Evolutionary conservation across 2,113 vertebrate genomes (phyloP).

Genomic region (Oxyruncus cristatus): DNA sequence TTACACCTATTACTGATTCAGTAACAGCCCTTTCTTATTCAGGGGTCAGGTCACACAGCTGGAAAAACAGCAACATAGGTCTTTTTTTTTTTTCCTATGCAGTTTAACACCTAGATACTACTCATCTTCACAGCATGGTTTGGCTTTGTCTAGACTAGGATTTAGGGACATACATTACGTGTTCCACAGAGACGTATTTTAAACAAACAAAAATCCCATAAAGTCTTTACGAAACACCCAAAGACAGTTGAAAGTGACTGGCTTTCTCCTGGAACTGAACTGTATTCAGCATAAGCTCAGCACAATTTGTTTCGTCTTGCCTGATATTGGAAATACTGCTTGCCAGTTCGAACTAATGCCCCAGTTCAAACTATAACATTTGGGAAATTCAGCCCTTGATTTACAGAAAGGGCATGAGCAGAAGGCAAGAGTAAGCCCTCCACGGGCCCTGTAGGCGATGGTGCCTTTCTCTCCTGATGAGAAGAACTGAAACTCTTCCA

Average conservation of each 20-base stretch:
- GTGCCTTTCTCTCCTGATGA: background rate
- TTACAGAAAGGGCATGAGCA: background rate
- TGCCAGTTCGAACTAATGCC: background rate
- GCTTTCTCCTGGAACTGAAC: background rate
- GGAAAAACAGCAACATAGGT: background rate
- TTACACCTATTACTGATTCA: background rate
- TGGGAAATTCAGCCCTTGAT: background rate
- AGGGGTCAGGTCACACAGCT: background rate
- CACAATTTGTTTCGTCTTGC: background rate
- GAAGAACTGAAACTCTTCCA: background rate
- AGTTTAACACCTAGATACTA: background rate
- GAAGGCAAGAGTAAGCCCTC: background rate
- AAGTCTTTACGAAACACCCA: background rate
- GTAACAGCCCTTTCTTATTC: background rate
- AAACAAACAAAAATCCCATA: background rate
- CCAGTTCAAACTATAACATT: background rate
- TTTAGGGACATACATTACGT: background rate
- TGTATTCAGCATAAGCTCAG: background rate
- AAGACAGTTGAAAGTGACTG: background rate
- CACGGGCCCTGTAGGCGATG: fast-evolving
- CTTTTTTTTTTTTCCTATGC: background rate
- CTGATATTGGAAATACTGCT: background rate
- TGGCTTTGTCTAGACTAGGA: background rate
- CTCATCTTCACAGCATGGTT: background rate
- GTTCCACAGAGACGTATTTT: background rate